Evolutionary conservation across 2,797 vertebrate species (phyloP), one percentile per base, ranked within the genome.

Genomic region (Stomatorhinus walkeri): DNA sequence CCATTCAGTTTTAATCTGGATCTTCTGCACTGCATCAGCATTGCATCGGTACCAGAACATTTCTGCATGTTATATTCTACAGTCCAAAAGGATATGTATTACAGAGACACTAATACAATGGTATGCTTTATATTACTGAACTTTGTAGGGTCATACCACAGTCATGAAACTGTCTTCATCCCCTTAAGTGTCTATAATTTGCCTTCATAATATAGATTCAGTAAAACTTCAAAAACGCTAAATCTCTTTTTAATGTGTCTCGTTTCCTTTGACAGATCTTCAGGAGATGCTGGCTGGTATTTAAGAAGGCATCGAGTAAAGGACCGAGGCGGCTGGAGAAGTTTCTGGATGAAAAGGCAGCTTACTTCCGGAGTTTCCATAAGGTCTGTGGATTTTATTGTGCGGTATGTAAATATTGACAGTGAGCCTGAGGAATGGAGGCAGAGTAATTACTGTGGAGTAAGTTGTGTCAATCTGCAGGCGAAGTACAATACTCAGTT

Each of bases 291-390:
- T 99, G 98, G 98, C 93, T 99, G 91, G 98, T 99, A 92, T 99
- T 99, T 95, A 99, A 99, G 94, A 99, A 99, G 91, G 98, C 98
- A 46, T 99, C 98, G 61, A 99, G 98, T 94, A 99, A 99, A 96
- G 98, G 98, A 89, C 98, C 98, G 6, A 94, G 98, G 68, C 96
- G 98, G 89, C 94, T 99, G 92, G 98, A 99, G 94, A 99, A 99
- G 93, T 99, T 99, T 94, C 97, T 98, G 12, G 98, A 99, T 91
- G 98, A 99, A 93, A 99, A 99, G 91, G 98, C 98, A 88, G 98
- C 98, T 0, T 99, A 98, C 94, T 99, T 99, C 94, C 96, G 98
- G 93, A 99, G 97, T 94, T 99, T 99, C 92, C 98, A 99, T 93
- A 99, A 99, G 97, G 98, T 98, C 9, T 64, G 88, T 85, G 32